These are phyloP conservation scores for Abrostola triplasia DNA, from an alignment of 2,888 invertebrate genomes.

Conservation along the genomic window DNA sequence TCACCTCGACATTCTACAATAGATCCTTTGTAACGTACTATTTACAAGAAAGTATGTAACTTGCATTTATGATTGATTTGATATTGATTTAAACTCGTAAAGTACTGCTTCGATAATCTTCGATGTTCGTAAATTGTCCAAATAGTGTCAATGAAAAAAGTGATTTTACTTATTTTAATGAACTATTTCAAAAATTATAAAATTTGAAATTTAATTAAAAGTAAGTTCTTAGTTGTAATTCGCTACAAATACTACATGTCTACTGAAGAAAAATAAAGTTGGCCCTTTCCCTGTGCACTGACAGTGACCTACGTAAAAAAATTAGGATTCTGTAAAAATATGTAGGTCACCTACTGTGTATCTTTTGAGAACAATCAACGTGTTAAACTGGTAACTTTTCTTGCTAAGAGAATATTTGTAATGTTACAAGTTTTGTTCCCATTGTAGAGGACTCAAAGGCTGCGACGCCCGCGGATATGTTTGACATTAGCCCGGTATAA, in stretches of 20 bases:
- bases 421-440: constrained; percentile 37
- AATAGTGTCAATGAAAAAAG: too few species aligned
- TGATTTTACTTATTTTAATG: too few species aligned
- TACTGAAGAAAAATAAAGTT: too few species aligned
- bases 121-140: background rate
- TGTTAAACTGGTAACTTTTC: background rate
- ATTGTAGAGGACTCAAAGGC: constrained; percentile 62
- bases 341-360: background rate
- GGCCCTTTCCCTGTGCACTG: too few species aligned
- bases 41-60: background rate
- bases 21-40: constrained; percentile 1
- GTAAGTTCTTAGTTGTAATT: too few species aligned
- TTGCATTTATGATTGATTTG: too few species aligned
- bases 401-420: background rate
- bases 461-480: constrained; percentile 76
- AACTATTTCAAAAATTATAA: too few species aligned
- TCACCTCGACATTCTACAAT: constrained; percentile 62
- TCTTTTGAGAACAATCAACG: background rate
- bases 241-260: too few species aligned
- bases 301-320: too few species aligned
- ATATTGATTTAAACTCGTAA: too few species aligned
- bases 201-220: too few species aligned
- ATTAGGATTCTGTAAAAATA: too few species aligned
- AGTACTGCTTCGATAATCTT: background rate
- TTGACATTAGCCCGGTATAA: constrained; percentile 83